Base-by-base conservation (phyloP, 2,797 vertebrate species). In the Bradypus variegatus region DNA sequence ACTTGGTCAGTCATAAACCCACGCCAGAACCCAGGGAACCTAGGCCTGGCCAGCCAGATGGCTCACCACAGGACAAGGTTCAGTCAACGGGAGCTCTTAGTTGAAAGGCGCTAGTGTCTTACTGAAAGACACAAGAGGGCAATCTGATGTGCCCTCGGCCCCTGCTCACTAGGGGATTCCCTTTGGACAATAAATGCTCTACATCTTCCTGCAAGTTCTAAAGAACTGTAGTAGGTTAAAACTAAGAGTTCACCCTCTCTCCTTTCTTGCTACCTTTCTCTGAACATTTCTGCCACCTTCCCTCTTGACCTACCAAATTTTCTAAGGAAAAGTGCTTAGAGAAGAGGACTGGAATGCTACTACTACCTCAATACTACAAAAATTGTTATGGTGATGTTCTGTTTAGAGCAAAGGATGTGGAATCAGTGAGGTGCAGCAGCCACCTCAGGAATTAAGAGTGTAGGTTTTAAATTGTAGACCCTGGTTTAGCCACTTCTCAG, bases 1-100 rank as follows among this genome's bases (percentile, higher is more conserved):
- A 80, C n/a, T 33, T 85, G 70, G 58, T 91, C 38, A 92, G 70
- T 64, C 78, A 91, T 65, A 95, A 91, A 90, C 67, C 29, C 62
- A 90, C 92, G 31, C 38, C 50, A 70, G 50, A 62, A 73, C 5
- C 53, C 50, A n/a, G 33, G n/a, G 15, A 64, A 69, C 33, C 29
- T 31, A 79, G 75, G 60, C 10, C 78, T 16, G 31, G 3, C 6
- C 8, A 77, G 10, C 25, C 58, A 62, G 69, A 36, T 80, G 58
- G 65, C 38, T 91, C 79, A n/a, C 45, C 29, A 60, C 31, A 89
- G 53, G 58, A 69, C 53, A 94, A 72, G 85, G 70, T 67, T 85
- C 45, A 73, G 78, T 36, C 8, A 3, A 53, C 60, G 64, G 48
- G 50, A 76, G 25, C 27, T 84, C 38, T 72, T 60, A 77, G 15